Base-by-base conservation (phyloP, 2,888 invertebrate species). In the Danaus chrysippus region DNA sequence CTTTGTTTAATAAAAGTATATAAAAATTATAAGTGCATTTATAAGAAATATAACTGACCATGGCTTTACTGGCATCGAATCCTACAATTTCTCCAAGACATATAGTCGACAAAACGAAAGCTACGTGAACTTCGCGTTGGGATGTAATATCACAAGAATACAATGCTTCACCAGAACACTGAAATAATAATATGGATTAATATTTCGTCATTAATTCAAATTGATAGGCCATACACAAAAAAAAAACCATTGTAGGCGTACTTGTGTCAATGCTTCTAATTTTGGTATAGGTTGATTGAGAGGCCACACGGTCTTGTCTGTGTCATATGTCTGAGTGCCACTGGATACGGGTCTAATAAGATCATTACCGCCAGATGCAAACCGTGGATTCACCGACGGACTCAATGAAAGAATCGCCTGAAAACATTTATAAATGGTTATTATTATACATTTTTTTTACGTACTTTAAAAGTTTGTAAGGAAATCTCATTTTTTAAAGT, bases 251-350 rank as follows among this genome's bases (percentile, higher is more conserved):
- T 12, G 23, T 34, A 52, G 41, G 41, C 11, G 19, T 71, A 87
- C 88, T 81, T 88, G 88, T 1, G 78, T 83, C 5, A 94, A 81
- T 0, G 94, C 94, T 77, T 96, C 96, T 10, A 95, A 73, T 78
- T 97, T 97, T 0, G 92, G 91, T 10, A 96, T 86, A 0, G 96
- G 94, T 75, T 96, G 89, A 69, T 94, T 94, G 6, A 96, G 75
- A 0, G 97, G 96, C 92, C 94, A 96, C 34, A 94, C 76, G 0
- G 91, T 84, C 69, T 93, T 92, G 69, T 95, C 92, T 0, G 94
- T 94, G 65, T 95, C 94, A 72, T 92, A 96, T n/a, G 86, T 91
- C 78, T 96, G 96, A 1, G 85, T 91, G 0, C 94, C 96, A 0
- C 86, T 91, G 0, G 96, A 96, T 3, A 96, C 70, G 0, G 91